Percentiles rank a stretch among this genome's conserved stretches.
Conservation (phyloP, 64 coral and sea anemone genomes). For the Astreopora myriophthalma region DNA sequence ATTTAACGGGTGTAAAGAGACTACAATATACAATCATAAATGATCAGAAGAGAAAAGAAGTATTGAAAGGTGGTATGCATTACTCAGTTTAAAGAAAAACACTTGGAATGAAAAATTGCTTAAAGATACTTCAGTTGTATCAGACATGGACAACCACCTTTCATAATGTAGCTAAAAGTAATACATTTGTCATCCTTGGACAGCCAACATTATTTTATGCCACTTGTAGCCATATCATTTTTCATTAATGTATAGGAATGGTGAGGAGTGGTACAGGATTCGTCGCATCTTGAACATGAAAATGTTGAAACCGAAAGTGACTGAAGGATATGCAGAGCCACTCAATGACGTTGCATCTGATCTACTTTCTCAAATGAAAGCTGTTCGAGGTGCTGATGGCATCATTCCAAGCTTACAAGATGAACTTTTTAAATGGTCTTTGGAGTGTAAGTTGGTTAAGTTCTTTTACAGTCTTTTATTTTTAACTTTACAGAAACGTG, state of each 20-base stretch:
- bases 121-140: too few relatives aligned
- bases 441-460: constrained; percentile 56
- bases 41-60: too few relatives aligned
- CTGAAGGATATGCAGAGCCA: constrained; percentile 34
- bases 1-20: too few relatives aligned
- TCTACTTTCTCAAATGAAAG: neutral
- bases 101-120: too few relatives aligned
- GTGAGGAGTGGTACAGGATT: constrained; percentile 50
- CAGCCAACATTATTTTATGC: neutral
- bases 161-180: too few relatives aligned
- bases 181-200: too few relatives aligned
- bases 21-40: too few relatives aligned
- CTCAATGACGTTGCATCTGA: constrained; percentile 41
- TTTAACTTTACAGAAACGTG: too few relatives aligned
- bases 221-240: neutral
- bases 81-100: too few relatives aligned
- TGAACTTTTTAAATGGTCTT: constrained; percentile 70
- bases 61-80: too few relatives aligned
- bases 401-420: constrained; percentile 42
- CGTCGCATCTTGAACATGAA: constrained; percentile 55
- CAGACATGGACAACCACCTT: too few relatives aligned
- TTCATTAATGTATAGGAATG: neutral
- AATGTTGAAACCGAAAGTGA: constrained; percentile 64
- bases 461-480: too few relatives aligned
- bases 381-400: neutral